Conservation (phyloP, 1,140 invertebrate species). For the Halyomorpha halys region DNA sequence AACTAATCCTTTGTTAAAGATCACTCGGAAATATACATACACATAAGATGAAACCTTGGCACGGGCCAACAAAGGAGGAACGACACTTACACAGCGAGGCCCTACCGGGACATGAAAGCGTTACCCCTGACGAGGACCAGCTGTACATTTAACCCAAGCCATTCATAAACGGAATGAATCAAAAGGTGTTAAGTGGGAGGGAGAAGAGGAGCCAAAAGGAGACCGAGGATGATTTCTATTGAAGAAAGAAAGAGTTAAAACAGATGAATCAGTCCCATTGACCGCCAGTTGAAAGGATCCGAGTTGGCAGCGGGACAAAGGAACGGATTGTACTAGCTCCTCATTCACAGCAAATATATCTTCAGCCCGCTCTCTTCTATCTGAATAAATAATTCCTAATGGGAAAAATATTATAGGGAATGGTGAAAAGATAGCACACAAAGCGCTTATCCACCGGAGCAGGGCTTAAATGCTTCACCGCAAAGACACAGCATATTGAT, state of each 20-base stretch:
- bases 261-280: conserved; percentile 14
- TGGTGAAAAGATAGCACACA: not conserved
- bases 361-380: not conserved
- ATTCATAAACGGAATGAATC: not conserved
- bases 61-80: too few species aligned
- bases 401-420: too few species aligned
- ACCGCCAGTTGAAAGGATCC: not conserved
- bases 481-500: too few species aligned
- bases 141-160: not conserved
- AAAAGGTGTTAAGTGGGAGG: not conserved
- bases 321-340: conserved; percentile 4
- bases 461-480: too few species aligned
- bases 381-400: too few species aligned
- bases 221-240: not conserved
- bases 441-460: too few species aligned
- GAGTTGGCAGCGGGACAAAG: conserved; percentile 3
- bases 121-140: too few species aligned
- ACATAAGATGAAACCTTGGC: too few species aligned
- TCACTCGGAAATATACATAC: too few species aligned
- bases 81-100: too few species aligned
- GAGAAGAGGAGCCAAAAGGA: not conserved
- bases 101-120: too few species aligned
- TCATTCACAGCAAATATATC: conserved; percentile 11
- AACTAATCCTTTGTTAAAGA: too few species aligned
- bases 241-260: conserved; percentile 11